Evolutionary conservation across 2,113 vertebrate species (phyloP), one percentile per base, ranked within the genome.

Genomic region (Menidia beryllina): DNA sequence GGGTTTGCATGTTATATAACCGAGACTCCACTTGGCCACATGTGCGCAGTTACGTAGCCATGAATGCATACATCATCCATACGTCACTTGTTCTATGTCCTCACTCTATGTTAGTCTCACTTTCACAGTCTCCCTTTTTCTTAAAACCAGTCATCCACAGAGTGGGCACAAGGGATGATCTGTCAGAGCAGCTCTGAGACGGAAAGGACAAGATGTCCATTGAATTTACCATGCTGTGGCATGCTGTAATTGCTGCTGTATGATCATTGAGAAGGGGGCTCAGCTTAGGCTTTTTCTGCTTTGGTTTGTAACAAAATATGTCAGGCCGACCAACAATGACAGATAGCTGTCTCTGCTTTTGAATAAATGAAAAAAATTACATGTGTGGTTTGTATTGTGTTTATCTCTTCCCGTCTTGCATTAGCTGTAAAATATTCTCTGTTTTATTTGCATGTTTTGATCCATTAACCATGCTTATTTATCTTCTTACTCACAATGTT

Each of bases 171-270:
- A 65, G 83, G 75, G 74, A 86, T 52, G 75, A 77, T 82, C 56
- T 83, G 83, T 85, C 87, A 85, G 84, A 89, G 77, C 74, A 69
- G 76, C 60, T 74, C 67, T 74, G 64, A 79, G 66, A 83, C 68
- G 63, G 80, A 84, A 72, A 81, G 58, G 69, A 79, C 65, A 63
- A 78, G 57, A 81, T 72, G 73, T 85, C 78, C 58, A 60, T 57
- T 69, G 73, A 77, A 80, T 77, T 69, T 65, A 75, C 61, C 69
- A 54, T 65, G 50, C 54, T 64, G 11, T 54, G 61, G 77, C 21
- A 8, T 74, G 51, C 26, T 72, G 38, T 82, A 87, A 88, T 83
- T 89, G 68, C 76, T 19, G 59, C 50, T 83, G 62, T 56, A 45
- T 72, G 72, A 68, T 82, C 77, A 83, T 48, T 66, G 30, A 34